Base-by-base conservation (phyloP, 2,888 invertebrate genomes). In the Cryptops parisi region DNA sequence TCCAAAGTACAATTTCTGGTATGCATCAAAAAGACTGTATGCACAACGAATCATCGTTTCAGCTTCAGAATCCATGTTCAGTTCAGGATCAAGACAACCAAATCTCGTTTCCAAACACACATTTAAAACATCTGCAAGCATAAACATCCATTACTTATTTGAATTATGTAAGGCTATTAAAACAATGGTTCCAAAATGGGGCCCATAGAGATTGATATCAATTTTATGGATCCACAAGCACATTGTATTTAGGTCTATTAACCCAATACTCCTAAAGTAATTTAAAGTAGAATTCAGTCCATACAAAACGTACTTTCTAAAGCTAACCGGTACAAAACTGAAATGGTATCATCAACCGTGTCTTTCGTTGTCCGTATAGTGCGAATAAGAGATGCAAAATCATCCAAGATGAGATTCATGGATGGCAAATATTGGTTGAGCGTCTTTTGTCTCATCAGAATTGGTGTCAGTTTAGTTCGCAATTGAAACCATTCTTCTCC, bases 51-150 rank as follows among this genome's bases (percentile, higher is more conserved):
- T 64, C 59, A 67, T 64, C 3, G 53, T 47, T 9, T 57, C 44
- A 3, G 65, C 64, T 12, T 63, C 62, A 19, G 58, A 57, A 44
- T 59, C 57, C 4, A 54, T 38, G 0, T 55, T 45, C 0, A 60
- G 46, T 23, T 59, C 51, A 0, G 51, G 53, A 4, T 61, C 56
- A 17, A 69, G 59, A 41, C 65, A 64, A 4, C 66, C 66, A 3
- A 69, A 55, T n/a, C 68, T 58, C n/a, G 58, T 61, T 45, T 66
- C 64, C 53, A 68, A 62, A 53, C 68, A 68, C 38, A 69, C 61
- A 27, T 62, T 60, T 12, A 63, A 65, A 19, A 66, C 64, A 25
- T 64, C 68, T 68, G n/a, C n/a, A n/a, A n/a, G n/a, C n/a, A n/a
- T n/a, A n/a, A n/a, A n/a, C n/a, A n/a, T n/a, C n/a, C n/a, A n/a